Evolutionary conservation across 30 jellyfish, hydroid and myxozoan genomes (phyloP).

Genomic region (Catostylus mosaicus): DNA sequence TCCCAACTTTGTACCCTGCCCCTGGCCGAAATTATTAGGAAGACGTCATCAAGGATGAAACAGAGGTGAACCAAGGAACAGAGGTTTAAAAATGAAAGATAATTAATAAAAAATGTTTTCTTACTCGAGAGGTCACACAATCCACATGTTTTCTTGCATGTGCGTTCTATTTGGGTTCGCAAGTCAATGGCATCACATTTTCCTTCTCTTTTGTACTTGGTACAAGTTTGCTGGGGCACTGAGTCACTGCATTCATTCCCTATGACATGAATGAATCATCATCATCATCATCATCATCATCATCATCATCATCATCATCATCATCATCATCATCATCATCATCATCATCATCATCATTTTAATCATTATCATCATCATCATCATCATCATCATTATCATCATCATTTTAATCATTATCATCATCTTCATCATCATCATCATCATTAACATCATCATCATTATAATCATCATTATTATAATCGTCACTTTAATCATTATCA

Average conservation of each 20-base stretch:
- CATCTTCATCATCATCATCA: too few relatives aligned
- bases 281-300: not conserved
- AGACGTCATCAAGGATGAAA: too few relatives aligned
- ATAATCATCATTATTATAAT: not conserved
- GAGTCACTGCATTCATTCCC: slow-evolving; percentile 20
- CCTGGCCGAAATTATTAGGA: too few relatives aligned
- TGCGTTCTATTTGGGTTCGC: slow-evolving; percentile 11
- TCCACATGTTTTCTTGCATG: slow-evolving; percentile 64
- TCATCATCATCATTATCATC: not conserved
- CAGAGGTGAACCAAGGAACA: too few relatives aligned
- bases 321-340: not conserved
- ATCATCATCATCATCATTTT: not conserved
- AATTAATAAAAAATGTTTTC: not conserved
- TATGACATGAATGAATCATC: not conserved
- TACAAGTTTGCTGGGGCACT: not conserved
- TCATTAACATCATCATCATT: not conserved
- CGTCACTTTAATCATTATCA: too few relatives aligned
- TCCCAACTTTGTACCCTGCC: too few relatives aligned
- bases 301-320: not conserved
- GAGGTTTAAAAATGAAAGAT: too few relatives aligned
- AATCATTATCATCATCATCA: not conserved
- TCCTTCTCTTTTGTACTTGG: slow-evolving; percentile 27
- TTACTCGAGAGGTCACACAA: slow-evolving; percentile 57
- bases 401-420: too few relatives aligned
- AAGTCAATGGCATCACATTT: slow-evolving; percentile 42